Conservation (phyloP, 2,888 invertebrate species). For the Phortica okadai region DNA sequence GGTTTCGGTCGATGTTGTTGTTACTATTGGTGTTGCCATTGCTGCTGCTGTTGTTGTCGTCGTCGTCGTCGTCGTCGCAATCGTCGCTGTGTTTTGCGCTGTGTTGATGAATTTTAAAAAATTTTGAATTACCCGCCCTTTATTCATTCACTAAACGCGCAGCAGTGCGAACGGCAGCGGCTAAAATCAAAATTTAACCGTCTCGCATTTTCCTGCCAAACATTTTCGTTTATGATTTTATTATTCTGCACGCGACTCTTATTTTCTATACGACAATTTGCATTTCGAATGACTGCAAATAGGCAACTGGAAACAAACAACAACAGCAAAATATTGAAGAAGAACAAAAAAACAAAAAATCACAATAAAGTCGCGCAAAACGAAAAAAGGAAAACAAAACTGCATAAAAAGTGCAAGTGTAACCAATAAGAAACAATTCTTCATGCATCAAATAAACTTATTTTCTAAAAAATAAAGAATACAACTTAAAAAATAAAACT, state of each 20-base stretch:
- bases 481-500: too few relatives aligned
- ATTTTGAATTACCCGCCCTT: conserved; percentile 75
- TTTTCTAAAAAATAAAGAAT: too few relatives aligned
- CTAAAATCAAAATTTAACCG: conserved; percentile 23
- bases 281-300: conserved; percentile 45
- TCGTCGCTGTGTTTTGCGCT: conserved; percentile 43
- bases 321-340: conserved; percentile 38
- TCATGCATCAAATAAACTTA: neutral
- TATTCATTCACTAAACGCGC: conserved; percentile 75
- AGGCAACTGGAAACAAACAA: conserved; percentile 40
- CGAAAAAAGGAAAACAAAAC: neutral
- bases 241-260: conserved; percentile 55
- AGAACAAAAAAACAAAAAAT: conserved; percentile 41
- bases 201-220: conserved; percentile 9
- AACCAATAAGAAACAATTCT: neutral
- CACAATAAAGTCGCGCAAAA: conserved; percentile 10
- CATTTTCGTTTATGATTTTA: conserved; percentile 37
- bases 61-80: conserved; percentile 46
- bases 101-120: conserved; percentile 72
- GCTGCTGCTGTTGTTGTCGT: conserved; percentile 58
- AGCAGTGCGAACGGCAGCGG: conserved; percentile 62
- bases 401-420: conserved; percentile 3
- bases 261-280: conserved; percentile 28
- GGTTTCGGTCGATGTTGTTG: conserved; percentile 61
- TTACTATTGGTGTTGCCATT: conserved; percentile 62